Evolutionary conservation across 2,888 invertebrate genomes (phyloP), one percentile per base, ranked within the genome.

Genomic region (Fragum whitleyi): DNA sequence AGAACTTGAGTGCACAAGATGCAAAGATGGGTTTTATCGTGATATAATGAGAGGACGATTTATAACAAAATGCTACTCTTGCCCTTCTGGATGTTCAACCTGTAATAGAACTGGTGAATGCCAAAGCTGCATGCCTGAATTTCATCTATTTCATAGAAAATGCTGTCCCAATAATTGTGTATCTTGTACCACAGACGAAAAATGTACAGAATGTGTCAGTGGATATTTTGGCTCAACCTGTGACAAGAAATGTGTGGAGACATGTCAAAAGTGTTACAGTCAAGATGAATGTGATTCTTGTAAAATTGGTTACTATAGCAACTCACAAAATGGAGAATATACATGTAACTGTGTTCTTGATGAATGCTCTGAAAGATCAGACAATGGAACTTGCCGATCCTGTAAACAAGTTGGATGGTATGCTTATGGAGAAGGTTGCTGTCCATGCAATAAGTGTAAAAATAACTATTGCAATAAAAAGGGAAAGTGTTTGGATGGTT

Each of bases 361-460:
- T 11, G 62, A 62, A 62, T 62, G 62, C 19, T 16, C 7, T 29
- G 2, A 19, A 3, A n/a, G n/a, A 28, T 36, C 36, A n/a, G 21
- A 32, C 32, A 7, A 16, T n/a, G 62, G 36, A 32, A 19, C 7
- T 16, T 62, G 62, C 21, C 6, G 32, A 16, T 29, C 62, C 1
- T 62, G 62, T n/a, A 62, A 62, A 62, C 32, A n/a, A 36, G 14
- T 21, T n/a, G 62, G 62, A 2, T 62, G 62, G 62, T 62, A 62
- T 32, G 36, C 32, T 16, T 32, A 32, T 16, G 62, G 36, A 16
- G 32, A 21, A 16, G 36, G 16, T 21, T 62, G 62, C 36, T 62
- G 62, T 62, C 16, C 3, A 3, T 62, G 62, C 14, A 11, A 19
- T n/a, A 32, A 62, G 21, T 62, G 62, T 23, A n/a, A 19, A 36